phyloP scores from a whole-genome alignment of 2,888 invertebrate genomes.

The Oegoconia quadripuncta region DNA sequence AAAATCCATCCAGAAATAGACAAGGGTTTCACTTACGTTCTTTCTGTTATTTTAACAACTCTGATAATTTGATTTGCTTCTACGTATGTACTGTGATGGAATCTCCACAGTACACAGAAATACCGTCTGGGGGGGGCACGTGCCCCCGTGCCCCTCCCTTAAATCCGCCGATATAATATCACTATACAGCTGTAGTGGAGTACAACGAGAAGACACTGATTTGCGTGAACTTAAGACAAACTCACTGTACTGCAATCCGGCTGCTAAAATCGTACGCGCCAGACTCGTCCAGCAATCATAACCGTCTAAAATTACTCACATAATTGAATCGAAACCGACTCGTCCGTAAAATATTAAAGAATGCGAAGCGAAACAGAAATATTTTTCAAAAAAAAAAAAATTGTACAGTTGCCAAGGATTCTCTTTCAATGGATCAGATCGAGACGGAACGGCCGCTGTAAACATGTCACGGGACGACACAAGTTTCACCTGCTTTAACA shows the following conservation, averaged over 20 bases:
- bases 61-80: no score
- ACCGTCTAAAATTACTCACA: slow-evolving; percentile 48
- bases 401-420: slow-evolving; percentile 54
- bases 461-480: slow-evolving; percentile 32
- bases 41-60: no score
- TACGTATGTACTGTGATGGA: no score
- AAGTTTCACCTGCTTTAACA: slow-evolving; percentile 9
- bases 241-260: background rate
- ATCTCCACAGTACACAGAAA: no score
- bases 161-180: no score
- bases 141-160: no score
- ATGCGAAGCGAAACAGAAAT: slow-evolving; percentile 23
- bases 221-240: no score
- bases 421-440: slow-evolving; percentile 26
- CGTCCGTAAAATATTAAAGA: slow-evolving; percentile 26
- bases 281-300: slow-evolving; percentile 41
- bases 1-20: no score
- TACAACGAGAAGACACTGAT: no score
- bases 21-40: no score
- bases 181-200: no score
- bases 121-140: no score
- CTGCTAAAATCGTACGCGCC: background rate
- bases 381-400: slow-evolving; percentile 35
- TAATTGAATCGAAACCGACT: slow-evolving; percentile 40
- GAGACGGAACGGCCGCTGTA: slow-evolving; percentile 30